phyloP scores from a whole-genome alignment of 2,888 invertebrate genomes.

The Tenodera sinensis region DNA sequence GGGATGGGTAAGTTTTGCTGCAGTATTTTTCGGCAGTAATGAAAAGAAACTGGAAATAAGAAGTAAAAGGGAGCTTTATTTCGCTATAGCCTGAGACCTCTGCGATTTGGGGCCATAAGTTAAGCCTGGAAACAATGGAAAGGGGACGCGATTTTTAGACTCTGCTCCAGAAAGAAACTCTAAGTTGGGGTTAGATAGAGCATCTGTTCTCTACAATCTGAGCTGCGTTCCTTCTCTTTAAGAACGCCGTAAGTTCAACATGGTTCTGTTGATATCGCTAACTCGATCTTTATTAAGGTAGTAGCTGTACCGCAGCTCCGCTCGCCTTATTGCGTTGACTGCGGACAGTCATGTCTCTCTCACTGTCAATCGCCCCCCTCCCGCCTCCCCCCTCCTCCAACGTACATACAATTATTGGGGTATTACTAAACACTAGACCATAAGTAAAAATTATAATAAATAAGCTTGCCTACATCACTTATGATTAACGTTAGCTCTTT shows the following conservation, averaged over 20 bases:
- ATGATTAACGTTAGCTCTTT: too few species aligned
- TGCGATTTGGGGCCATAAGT: conserved; percentile 19
- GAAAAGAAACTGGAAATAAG: background rate
- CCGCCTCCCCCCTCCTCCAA: too few species aligned
- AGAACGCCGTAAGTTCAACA: background rate
- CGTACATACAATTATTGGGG: too few species aligned
- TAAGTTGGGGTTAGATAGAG: background rate
- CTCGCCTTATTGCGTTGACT: too few species aligned
- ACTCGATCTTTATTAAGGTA: background rate
- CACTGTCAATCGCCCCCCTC: too few species aligned
- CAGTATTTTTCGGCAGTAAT: background rate
- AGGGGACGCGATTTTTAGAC: background rate
- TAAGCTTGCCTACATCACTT: too few species aligned
- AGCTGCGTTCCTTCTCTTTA: background rate
- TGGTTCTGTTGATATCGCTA: background rate
- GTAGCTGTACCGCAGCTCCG: too few species aligned
- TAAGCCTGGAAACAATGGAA: conserved; percentile 18
- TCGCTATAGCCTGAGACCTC: background rate
- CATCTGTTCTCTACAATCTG: background rate
- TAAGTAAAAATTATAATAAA: too few species aligned
- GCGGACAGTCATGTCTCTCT: too few species aligned
- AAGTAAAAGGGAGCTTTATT: background rate
- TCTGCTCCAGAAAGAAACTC: background rate
- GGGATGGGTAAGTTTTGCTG: background rate
- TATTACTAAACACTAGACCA: too few species aligned